Evolutionary conservation across 2,888 invertebrate genomes (phyloP).

Genomic region (Polia nebulosa): DNA sequence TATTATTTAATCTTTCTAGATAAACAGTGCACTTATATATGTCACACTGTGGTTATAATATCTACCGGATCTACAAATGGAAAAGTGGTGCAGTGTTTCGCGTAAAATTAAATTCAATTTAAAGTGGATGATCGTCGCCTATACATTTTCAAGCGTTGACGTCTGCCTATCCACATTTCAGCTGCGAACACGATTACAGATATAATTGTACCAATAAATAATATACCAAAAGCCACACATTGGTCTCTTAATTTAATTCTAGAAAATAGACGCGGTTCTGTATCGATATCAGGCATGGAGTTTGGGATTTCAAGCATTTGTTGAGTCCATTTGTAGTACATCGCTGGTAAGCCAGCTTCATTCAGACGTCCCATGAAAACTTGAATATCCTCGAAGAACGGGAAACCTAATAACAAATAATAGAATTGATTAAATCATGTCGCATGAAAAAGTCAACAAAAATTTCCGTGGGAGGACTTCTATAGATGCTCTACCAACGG

Average conservation of each 20-base stretch:
- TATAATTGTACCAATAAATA: slow-evolving; percentile 49
- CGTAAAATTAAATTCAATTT: not conserved
- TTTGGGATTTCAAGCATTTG: slow-evolving; percentile 65
- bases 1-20: not conserved
- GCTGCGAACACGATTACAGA: slow-evolving; percentile 32
- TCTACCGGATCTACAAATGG: not conserved
- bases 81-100: not conserved
- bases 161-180: slow-evolving; percentile 35
- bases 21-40: slow-evolving; percentile 2
- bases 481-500: not conserved
- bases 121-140: not conserved
- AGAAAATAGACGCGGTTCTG: slow-evolving; percentile 67
- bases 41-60: not conserved
- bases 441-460: not conserved
- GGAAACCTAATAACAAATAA: slow-evolving; percentile 67
- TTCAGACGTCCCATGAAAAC: slow-evolving; percentile 69
- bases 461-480: not conserved
- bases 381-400: slow-evolving; percentile 71
- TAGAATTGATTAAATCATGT: not conserved
- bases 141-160: slow-evolving; percentile 3
- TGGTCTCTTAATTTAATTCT: slow-evolving; percentile 65
- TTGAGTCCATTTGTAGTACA: slow-evolving; percentile 77
- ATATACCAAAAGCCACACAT: slow-evolving; percentile 68
- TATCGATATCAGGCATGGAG: slow-evolving; percentile 34
- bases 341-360: slow-evolving; percentile 75